Conservation (phyloP, 2,797 vertebrate species). For the Nothura maculosa region DNA sequence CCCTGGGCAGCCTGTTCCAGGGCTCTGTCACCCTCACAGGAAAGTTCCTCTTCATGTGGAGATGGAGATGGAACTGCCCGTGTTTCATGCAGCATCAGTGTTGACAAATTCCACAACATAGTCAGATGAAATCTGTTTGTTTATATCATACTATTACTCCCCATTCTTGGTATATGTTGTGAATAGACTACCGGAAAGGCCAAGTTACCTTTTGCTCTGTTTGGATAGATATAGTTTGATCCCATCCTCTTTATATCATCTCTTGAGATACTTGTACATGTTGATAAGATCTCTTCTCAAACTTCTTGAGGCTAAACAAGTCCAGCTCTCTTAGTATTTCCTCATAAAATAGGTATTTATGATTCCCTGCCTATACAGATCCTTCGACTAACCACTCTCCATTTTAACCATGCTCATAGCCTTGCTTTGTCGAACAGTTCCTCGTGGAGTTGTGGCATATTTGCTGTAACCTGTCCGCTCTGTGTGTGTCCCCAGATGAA, state of each 20-base stretch:
- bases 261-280: no score
- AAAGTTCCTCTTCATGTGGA: no score
- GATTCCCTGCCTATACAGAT: background rate
- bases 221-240: background rate
- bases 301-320: no score
- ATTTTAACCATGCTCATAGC: background rate
- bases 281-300: no score
- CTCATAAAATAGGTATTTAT: background rate
- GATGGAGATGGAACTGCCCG: no score
- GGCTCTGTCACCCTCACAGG: no score
- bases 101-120: background rate
- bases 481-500: constrained; percentile 80
- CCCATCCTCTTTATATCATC: no score
- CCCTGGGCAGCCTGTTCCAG: no score
- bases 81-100: background rate
- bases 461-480: accelerated
- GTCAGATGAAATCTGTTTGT: background rate
- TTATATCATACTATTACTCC: background rate
- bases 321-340: no score
- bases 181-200: background rate
- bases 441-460: accelerated
- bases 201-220: background rate
- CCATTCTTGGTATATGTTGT: background rate
- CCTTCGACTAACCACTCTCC: background rate
- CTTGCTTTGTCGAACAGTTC: background rate